phyloP scores from a whole-genome alignment of 2,888 invertebrate genomes.

The Cyaniris semiargus region DNA sequence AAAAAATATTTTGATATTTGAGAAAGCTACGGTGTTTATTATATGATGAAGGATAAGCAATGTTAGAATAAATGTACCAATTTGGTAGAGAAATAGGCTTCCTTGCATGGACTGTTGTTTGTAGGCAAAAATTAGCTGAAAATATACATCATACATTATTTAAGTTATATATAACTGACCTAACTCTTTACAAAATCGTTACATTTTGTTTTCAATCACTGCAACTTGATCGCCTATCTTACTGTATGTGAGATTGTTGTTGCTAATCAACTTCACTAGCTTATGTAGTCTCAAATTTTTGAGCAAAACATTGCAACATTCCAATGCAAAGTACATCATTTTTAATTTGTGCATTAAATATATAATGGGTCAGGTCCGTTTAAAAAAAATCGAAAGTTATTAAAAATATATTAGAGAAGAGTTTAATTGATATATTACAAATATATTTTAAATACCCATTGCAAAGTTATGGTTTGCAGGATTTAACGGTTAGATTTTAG shows the following conservation, averaged over 20 bases:
- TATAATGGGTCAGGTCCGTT: not conserved
- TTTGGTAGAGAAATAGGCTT: constrained; percentile 20
- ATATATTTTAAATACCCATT: constrained; percentile 26
- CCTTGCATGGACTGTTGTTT: constrained; percentile 18
- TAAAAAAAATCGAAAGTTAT: constrained; percentile 7
- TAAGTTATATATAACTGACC: not conserved
- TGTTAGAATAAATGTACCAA: constrained; percentile 26
- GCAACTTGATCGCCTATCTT: not conserved
- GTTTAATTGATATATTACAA: constrained; percentile 25
- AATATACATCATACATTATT: not conserved
- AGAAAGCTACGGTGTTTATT: constrained; percentile 1
- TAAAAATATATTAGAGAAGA: constrained; percentile 24
- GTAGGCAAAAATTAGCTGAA: not conserved
- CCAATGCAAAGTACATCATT: not conserved
- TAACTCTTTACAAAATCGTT: not conserved
- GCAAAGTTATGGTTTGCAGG: constrained; percentile 27
- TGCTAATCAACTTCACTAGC: not conserved
- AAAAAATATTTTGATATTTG: not conserved
- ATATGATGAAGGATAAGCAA: constrained; percentile 21
- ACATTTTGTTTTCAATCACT: not conserved
- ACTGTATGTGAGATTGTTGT: not conserved
- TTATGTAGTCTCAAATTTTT: not conserved
- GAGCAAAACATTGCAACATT: not conserved
- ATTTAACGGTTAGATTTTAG: constrained; percentile 5
- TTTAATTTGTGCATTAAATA: not conserved